Base-by-base conservation (phyloP, 2,888 invertebrate genomes). In the Lasioglossum pauxillum region DNA sequence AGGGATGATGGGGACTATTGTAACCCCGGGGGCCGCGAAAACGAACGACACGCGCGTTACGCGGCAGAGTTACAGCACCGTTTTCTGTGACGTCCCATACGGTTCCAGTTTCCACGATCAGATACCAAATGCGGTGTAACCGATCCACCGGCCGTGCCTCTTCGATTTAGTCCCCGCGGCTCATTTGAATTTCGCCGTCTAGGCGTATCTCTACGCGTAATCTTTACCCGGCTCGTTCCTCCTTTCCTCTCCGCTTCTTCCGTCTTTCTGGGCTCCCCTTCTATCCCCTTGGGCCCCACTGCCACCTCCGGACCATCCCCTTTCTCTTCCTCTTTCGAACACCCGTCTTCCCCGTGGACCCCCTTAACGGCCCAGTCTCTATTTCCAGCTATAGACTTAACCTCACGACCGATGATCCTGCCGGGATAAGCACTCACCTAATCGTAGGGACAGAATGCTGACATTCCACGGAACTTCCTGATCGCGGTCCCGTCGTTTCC, bases 161-260 rank as follows among this genome's bases (percentile, higher is more conserved):
- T 88, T 92, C 92, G 92, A 91, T 91, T 91, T 89, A 87, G 91
- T 82, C 88, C 88, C 88, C 90, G 90, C 90, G 82, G 88, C 91
- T 92, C 91, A 92, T 92, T 92, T 91, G 92, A 92, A 92, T 92
- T 92, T 92, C 89, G 90, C 91, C 91, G 92, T 91, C 92, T 91
- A 89, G 90, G 90, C 91, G 90, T 89, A 89, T 89, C 89, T 87
- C 71, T 72, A 80, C 87, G 87, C 88, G 88, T 88, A 88, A 84
- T 89, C 83, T 84, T 71, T 86, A 83, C 81, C 78, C 38, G 27
- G 44, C 83, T 75, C 60, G 71, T 73, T 72, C 53, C 76, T 46
- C 78, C 79, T 49, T 57, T 57, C 78, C 77, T 80, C 74, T 60
- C 69, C 69, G 16, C 64, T 35, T 46, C 75, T 53, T 83, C 75